Percentiles rank a stretch among this genome's conserved stretches.
Conservation (phyloP, 2,113 vertebrate genomes). For the Triplophysa rosa region DNA sequence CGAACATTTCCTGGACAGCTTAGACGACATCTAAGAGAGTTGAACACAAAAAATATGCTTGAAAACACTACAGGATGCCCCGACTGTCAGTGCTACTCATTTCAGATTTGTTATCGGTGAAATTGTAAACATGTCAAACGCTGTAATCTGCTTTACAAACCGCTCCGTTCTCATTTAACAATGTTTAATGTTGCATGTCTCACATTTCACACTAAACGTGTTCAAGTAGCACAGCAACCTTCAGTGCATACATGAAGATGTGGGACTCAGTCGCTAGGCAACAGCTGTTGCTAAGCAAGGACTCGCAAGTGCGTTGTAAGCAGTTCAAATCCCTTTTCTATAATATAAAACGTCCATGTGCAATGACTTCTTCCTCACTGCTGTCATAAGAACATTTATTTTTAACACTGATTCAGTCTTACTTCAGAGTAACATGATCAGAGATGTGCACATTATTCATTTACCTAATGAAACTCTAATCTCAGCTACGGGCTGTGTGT, state of each 20-base stretch:
- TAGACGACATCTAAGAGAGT: conserved; percentile 84
- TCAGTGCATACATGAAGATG: conserved; percentile 56
- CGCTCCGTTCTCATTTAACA: background rate
- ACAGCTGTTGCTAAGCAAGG: conserved; percentile 74
- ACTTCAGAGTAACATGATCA: too few relatives aligned
- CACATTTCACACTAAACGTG: background rate
- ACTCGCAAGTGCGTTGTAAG: conserved; percentile 25
- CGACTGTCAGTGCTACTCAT: too few relatives aligned
- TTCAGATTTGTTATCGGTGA: too few relatives aligned
- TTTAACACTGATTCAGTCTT: too few relatives aligned
- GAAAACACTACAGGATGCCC: background rate
- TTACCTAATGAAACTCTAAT: too few relatives aligned
- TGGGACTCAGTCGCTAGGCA: conserved; percentile 73
- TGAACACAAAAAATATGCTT: background rate
- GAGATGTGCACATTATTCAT: too few relatives aligned
- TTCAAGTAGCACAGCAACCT: conserved; percentile 40
- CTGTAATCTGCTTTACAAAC: background rate
- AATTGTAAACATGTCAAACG: too few relatives aligned
- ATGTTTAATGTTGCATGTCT: background rate
- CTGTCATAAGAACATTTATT: background rate
- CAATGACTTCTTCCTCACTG: background rate
- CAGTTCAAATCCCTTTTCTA: conserved; percentile 23
- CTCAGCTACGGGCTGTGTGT: too few relatives aligned
- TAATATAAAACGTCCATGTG: background rate
- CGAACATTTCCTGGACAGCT: conserved; percentile 90